Evolutionary conservation across 2,113 vertebrate genomes (phyloP).

Genomic region (Chlorodrepanis virens): DNA sequence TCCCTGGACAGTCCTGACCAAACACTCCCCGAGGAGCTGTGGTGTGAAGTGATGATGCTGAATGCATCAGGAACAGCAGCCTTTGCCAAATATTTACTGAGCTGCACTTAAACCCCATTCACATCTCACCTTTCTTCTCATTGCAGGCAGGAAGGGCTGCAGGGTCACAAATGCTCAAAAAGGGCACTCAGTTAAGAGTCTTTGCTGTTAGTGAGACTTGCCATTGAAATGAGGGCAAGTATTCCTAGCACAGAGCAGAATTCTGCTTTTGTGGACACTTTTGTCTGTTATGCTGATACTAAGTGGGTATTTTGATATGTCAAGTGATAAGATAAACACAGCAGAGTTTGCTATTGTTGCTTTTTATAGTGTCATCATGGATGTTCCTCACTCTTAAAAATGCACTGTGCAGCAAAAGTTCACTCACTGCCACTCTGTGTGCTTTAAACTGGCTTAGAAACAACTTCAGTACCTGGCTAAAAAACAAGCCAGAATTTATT

Average conservation of each 20-base stretch:
- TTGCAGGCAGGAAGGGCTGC: not conserved
- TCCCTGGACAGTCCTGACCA: not conserved
- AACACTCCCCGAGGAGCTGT: not conserved
- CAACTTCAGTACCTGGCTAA: not conserved
- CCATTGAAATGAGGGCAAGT: slow-evolving; percentile 13
- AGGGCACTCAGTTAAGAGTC: not conserved
- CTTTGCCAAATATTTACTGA: not conserved
- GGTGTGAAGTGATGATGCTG: not conserved
- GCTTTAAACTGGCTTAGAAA: not conserved
- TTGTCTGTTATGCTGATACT: not conserved
- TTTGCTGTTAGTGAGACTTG: not conserved
- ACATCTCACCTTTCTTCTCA: not conserved
- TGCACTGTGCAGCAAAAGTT: not conserved
- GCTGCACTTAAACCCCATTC: not conserved
- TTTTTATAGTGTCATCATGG: slow-evolving; percentile 19
- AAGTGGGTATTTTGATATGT: slow-evolving; percentile 32
- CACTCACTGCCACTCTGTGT: not conserved
- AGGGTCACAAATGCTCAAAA: not conserved
- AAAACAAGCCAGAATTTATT: not conserved
- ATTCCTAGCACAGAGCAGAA: not conserved
- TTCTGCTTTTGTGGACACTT: slow-evolving; percentile 8
- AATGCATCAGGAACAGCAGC: not conserved
- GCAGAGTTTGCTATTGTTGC: not conserved
- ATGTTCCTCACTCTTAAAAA: not conserved
- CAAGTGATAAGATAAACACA: slow-evolving; percentile 12